Base-by-base conservation (phyloP, 2,113 vertebrate species). In the Platysteira castanea region DNA sequence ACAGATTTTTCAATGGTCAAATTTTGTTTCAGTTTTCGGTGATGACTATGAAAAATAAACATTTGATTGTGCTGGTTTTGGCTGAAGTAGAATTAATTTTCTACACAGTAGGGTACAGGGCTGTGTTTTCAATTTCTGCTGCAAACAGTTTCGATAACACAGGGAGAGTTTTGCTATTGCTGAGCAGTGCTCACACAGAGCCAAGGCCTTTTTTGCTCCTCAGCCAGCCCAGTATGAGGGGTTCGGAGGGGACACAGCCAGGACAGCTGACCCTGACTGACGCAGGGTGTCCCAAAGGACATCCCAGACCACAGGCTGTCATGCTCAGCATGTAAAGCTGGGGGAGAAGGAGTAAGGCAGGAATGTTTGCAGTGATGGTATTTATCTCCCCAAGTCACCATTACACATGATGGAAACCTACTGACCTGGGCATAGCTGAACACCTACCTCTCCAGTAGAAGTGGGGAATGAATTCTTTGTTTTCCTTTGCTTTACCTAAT, bases 361-460 rank as follows among this genome's bases (percentile, higher is more conserved):
- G 10, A 4, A 28, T 0, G 1, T 53, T 60, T 0, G 1, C 6
- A 53, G 20, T 39, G 26, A 26, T 54, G 30, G 9, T 15, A 7
- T 28, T 56, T 42, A 8, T 41, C 42, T 77, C 46, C 27, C 27
- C 27, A 42, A 1, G 27, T 17, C 64, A 63, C 26, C 2, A 0
- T 12, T 10, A 39, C 1, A 7, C 3, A 2, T 15, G 47, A 13
- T 11, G 21, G n/a, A 77, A 23, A 33, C 6, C 37, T 49, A 8
- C 31, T 33, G 22, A 33, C 22, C 18, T 39, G 37, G 8, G 13
- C 5, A 50, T 7, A 28, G 16, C 10, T 57, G 22, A 64, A 21
- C 6, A 2, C 7, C 8, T 63, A 12, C 42, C 22, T 37, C 15
- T 33, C 11, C 42, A 44, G 3, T 3, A 49, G 35, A 44, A 64